phyloP scores from a whole-genome alignment of 1,140 invertebrate genomes.

The Formica exsecta region DNA sequence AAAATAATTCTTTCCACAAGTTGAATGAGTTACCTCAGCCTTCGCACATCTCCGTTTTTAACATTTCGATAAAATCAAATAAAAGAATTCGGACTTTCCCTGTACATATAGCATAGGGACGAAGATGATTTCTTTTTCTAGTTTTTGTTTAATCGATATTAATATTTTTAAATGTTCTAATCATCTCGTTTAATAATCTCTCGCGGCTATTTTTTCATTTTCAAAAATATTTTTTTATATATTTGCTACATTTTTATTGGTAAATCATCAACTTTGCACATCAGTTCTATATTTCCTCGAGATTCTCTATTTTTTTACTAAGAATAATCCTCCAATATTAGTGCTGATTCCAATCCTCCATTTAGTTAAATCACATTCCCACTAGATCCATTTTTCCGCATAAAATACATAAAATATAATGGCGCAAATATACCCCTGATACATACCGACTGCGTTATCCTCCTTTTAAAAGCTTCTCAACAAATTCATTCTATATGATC shows the following conservation, averaged over 20 bases:
- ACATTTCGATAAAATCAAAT: constrained; percentile 25
- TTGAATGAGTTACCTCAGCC: not conserved
- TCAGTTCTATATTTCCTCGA: not conserved
- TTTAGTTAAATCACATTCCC: constrained; percentile 6
- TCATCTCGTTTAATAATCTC: not conserved
- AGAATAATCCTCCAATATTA: not conserved
- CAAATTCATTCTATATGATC: constrained; percentile 10
- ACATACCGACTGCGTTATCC: not conserved
- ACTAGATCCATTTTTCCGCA: constrained; percentile 1
- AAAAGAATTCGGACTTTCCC: not conserved
- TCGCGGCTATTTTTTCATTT: not conserved
- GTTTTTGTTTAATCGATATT: not conserved
- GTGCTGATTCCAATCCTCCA: not conserved
- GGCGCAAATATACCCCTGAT: not conserved
- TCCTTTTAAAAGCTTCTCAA: constrained; percentile 8
- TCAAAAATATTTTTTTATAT: not conserved
- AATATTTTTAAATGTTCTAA: not conserved
- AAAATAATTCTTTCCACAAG: constrained; percentile 23
- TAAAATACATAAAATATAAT: constrained; percentile 17
- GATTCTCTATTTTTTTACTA: not conserved
- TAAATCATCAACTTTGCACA: not conserved
- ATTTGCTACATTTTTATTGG: not conserved
- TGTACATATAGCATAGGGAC: not conserved
- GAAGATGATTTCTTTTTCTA: not conserved
- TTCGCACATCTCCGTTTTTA: not conserved